Evolutionary conservation across 2,797 vertebrate species (phyloP).

Genomic region (Hoplostethus mediterraneus): DNA sequence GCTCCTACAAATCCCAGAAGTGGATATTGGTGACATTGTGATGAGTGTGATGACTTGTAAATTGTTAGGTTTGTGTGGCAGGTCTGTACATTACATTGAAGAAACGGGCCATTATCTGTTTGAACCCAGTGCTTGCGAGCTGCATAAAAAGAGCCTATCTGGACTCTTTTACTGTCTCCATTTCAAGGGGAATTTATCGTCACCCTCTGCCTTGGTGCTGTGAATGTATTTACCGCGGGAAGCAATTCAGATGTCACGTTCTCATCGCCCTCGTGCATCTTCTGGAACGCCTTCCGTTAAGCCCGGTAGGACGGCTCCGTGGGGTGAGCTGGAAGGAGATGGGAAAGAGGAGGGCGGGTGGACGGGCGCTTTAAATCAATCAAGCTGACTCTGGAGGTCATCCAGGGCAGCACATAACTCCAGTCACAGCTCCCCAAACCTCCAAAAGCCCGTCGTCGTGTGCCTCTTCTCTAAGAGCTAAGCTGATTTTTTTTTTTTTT

Average conservation of each 20-base stretch:
- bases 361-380: slow-evolving; percentile 67
- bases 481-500: slow-evolving; percentile 32
- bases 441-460: slow-evolving; percentile 41
- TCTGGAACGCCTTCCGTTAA: slow-evolving; percentile 42
- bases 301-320: slow-evolving; percentile 40
- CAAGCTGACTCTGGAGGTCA: slow-evolving; percentile 68
- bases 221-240: slow-evolving; percentile 67
- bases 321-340: slow-evolving; percentile 52
- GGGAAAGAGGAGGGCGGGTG: slow-evolving; percentile 52
- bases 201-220: slow-evolving; percentile 41
- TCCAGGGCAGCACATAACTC: slow-evolving; percentile 52
- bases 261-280: slow-evolving; percentile 50
- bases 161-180: slow-evolving; percentile 39
- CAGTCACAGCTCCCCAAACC: slow-evolving; percentile 44
- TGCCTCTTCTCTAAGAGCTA: slow-evolving; percentile 18
- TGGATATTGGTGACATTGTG: neutral
- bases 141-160: slow-evolving; percentile 32
- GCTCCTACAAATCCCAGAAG: neutral
- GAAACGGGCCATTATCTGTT: slow-evolving; percentile 20
- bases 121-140: slow-evolving; percentile 22
- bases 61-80: slow-evolving; percentile 6
- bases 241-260: slow-evolving; percentile 55
- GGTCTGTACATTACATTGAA: slow-evolving; percentile 4
- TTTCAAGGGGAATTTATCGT: slow-evolving; percentile 61
- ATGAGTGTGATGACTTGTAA: neutral